Conservation (phyloP, 1,140 invertebrate genomes). For the Drosophila trapezifrons region DNA sequence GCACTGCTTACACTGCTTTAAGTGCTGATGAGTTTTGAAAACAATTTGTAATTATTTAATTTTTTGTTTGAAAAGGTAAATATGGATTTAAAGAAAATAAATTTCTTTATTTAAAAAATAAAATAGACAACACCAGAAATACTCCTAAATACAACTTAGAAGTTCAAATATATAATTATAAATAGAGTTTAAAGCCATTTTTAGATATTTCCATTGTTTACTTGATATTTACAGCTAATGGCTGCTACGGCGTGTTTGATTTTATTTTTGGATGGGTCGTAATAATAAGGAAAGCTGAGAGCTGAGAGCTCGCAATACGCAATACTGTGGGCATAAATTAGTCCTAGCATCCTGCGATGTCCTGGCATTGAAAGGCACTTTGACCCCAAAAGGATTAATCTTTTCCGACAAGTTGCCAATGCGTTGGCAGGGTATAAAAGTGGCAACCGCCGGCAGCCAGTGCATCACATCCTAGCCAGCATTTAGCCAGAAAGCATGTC, state of each 20-base stretch:
- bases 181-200: background rate
- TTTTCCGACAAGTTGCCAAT: conserved; percentile 43
- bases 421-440: conserved; percentile 54
- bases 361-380: conserved; percentile 42
- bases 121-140: background rate
- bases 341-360: conserved; percentile 5
- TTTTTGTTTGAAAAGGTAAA: background rate
- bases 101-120: too few species aligned
- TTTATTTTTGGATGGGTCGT: conserved; percentile 11
- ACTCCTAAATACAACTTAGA: background rate
- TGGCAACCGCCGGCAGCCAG: background rate
- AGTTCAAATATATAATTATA: background rate
- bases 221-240: conserved; percentile 4
- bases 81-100: too few species aligned
- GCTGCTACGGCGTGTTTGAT: background rate
- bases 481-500: conserved; percentile 24
- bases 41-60: background rate
- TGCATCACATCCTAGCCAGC: conserved; percentile 51
- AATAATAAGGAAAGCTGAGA: background rate
- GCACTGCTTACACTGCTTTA: conserved; percentile 11
- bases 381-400: conserved; percentile 59
- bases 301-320: background rate
- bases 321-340: conserved; percentile 44
- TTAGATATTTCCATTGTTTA: background rate
- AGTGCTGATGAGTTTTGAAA: background rate